Evolutionary conservation across 2,113 vertebrate genomes (phyloP), one percentile per base, ranked within the genome.

Genomic region (Notarius lentiginosus): DNA sequence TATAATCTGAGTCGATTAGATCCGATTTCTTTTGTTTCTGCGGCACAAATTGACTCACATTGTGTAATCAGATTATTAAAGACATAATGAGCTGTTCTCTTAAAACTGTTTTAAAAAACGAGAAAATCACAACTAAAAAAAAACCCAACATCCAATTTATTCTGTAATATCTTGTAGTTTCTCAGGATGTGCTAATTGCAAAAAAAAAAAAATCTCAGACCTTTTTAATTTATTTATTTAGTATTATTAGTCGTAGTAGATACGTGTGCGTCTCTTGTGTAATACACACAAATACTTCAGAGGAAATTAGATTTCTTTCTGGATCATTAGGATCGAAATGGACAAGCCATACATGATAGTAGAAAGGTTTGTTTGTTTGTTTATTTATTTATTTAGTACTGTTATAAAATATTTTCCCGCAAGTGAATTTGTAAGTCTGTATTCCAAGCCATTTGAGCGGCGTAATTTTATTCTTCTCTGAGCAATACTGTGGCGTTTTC

Each of bases 281-380:
- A 77, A 86, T 49, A 76, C 49, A 66, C 18, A 58, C n/a, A 68
- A 60, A 75, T 77, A 75, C 11, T 56, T 79, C 49, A 72, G 56
- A 89, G 73, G 34, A 83, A 84, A 84, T 77, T 17, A 85, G 77
- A 79, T 87, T 88, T 83, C 73, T 83, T 85, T 87, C 83, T 66
- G 73, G 63, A 47, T 79, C 85, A 89, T 89, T 90, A 88, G 70
- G 72, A 88, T 49, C 56, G 15, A 66, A 81, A 87, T 68, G 58
- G 79, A 86, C 83, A 82, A 73, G 41, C 12, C 56, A 22, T 55
- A 86, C 68, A 47, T 63, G 22, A 75, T 55, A 81, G 63, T 2
- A 1, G 49, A 56, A 20, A 51, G 17, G 51, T 84, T 41, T 75
- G 49, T 18, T 75, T 49, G 0, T 22, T 47, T 12, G 2, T 49